A percentile compares a stretch with the other conserved stretches of the same genome.
Evolutionary conservation across 2,888 invertebrate genomes (phyloP).

Genomic region (Allacma fusca): DNA sequence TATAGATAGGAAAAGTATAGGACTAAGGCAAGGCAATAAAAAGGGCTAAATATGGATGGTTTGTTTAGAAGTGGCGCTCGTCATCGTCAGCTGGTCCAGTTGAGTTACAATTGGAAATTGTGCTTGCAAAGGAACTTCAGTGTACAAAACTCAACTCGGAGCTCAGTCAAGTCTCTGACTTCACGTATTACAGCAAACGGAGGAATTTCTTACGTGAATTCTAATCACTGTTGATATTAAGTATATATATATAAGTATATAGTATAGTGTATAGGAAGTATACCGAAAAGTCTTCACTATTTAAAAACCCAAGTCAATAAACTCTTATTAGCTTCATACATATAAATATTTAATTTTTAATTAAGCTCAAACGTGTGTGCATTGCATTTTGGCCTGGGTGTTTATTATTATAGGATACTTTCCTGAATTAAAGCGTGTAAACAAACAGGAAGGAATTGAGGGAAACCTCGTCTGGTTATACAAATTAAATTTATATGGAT

Average conservation of each 20-base stretch:
- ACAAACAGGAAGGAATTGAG: background rate
- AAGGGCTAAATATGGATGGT: background rate
- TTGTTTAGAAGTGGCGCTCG: slow-evolving; percentile 21
- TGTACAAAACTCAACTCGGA: too few relatives aligned
- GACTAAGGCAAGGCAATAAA: background rate
- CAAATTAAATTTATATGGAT: too few relatives aligned
- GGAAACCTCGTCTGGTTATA: background rate
- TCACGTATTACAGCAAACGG: too few relatives aligned
- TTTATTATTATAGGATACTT: background rate
- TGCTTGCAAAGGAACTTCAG: background rate
- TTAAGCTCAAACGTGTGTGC: too few relatives aligned
- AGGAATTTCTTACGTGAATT: too few relatives aligned
- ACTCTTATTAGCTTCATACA: background rate
- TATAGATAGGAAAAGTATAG: background rate
- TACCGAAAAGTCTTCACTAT: too few relatives aligned
- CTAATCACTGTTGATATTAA: too few relatives aligned
- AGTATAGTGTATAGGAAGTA: too few relatives aligned
- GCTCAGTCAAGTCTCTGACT: too few relatives aligned
- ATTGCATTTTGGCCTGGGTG: too few relatives aligned
- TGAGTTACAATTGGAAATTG: slow-evolving; percentile 21
- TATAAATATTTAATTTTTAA: background rate
- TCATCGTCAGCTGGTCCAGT: slow-evolving; percentile 20
- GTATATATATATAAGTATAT: too few relatives aligned
- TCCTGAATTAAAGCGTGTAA: background rate
- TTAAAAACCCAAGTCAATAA: slow-evolving; percentile 3